Evolutionary conservation across 1,140 invertebrate genomes (phyloP), one percentile per base, ranked within the genome.

Genomic region (Drosophila mayri): DNA sequence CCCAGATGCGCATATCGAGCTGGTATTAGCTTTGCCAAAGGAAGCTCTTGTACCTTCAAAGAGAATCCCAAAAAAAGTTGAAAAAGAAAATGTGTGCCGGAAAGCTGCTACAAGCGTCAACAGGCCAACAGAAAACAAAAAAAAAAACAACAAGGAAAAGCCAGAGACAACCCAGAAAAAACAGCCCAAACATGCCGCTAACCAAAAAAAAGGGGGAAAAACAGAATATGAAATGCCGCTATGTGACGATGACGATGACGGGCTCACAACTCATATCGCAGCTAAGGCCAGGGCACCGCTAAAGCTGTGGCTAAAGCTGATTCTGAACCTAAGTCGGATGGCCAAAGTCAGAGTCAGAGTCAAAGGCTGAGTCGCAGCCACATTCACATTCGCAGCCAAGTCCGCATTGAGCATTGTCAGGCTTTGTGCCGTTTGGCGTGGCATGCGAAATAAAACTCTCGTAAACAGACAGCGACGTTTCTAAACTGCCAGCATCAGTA

Each of bases 361-460:
- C 66, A 59, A 58, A 61, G 52, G 62, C 72, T 67, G 73, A 67
- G 73, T 67, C 63, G 32, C 54, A 76, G 74, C 40, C 74, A 54
- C 64, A 59, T 71, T 60, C 55, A 50, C 54, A 59, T 71, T 60
- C 55, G 46, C 52, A 57, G 44, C 44, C 44, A 25, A 47, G 44
- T 61, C 57, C 57, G 43, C 46, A 74, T 79, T 64, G 44, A 63
- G 82, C 82, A 83, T 87, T 79, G 83, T 88, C 84, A 86, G 84
- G 72, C 84, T 83, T 84, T 88, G 71, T 87, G 84, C 84, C 73
- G 65, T 78, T 78, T 66, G 76, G 76, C 80, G 68, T 88, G 85
- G 72, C 84, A 88, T 71, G 80, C 80, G 85, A 88, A 88, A 88
- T 88, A 87, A 88, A 87, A 87, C 73, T 84, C 76, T 82, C 80